phyloP scores from a whole-genome alignment of 2,113 vertebrate genomes.

The Madoqua kirkii region DNA sequence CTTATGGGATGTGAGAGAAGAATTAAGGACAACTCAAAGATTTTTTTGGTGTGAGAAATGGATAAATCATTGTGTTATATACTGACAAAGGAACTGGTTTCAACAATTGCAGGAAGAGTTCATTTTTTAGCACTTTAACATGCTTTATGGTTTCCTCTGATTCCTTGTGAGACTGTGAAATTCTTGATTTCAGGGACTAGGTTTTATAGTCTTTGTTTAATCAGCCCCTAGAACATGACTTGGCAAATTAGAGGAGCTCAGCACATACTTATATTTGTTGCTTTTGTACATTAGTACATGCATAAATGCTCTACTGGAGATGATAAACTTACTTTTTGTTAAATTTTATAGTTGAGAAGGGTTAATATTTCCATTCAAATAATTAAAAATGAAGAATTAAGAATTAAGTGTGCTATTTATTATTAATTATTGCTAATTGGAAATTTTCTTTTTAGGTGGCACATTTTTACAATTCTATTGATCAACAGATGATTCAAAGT shows the following conservation, averaged over 20 bases:
- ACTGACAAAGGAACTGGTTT: not conserved
- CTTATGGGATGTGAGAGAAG: not conserved
- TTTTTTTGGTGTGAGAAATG: not conserved
- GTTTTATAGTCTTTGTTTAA: slow-evolving; percentile 29
- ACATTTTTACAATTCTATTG: slow-evolving; percentile 98
- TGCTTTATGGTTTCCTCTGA: not conserved
- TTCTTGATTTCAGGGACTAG: not conserved
- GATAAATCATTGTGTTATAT: not conserved
- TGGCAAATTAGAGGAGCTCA: not conserved
- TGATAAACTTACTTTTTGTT: not conserved
- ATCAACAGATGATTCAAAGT: slow-evolving; percentile 98
- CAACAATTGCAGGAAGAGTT: not conserved
- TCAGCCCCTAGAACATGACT: not conserved
- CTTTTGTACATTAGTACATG: not conserved
- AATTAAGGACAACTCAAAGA: not conserved
- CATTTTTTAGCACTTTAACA: not conserved
- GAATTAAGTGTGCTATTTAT: not conserved
- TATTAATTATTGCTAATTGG: slow-evolving; percentile 4
- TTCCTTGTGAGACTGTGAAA: not conserved
- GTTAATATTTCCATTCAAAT: not conserved
- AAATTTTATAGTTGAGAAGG: not conserved
- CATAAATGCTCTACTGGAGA: not conserved
- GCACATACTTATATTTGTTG: not conserved
- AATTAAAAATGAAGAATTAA: not conserved
- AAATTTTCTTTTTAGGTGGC: slow-evolving; percentile 87